Conservation (phyloP, 2,797 vertebrate genomes). For the Balearica regulorum region DNA sequence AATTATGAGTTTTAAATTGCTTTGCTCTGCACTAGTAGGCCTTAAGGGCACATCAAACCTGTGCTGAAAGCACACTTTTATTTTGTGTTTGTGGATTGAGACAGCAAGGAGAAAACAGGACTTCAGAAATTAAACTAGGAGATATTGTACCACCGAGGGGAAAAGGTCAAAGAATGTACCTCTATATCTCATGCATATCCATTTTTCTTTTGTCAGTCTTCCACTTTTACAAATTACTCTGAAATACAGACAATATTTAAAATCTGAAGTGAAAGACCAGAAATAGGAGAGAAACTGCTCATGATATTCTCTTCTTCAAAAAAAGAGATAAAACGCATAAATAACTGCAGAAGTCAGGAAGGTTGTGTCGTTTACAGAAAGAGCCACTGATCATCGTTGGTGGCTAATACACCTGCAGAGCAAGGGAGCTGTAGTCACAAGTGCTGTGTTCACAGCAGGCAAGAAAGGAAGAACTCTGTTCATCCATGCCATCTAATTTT, state of each 20-base stretch:
- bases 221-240: not conserved
- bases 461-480: not conserved
- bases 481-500: not conserved
- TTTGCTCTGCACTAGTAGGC: not conserved
- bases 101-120: not conserved
- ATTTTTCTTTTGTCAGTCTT: not conserved
- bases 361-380: not conserved
- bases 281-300: not conserved
- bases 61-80: not conserved
- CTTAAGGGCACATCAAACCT: not conserved
- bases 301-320: not conserved
- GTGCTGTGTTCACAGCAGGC: not conserved
- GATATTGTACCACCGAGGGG: not conserved
- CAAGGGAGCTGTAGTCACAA: not conserved
- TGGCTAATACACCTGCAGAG: not conserved
- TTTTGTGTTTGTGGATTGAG: not conserved
- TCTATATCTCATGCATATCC: not conserved
- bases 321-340: not conserved
- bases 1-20: not conserved
- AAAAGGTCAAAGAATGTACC: not conserved
- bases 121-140: not conserved
- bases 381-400: not conserved
- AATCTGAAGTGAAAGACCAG: not conserved
- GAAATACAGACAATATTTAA: not conserved
- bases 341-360: not conserved